These are phyloP conservation scores for Drosophila funebris DNA, from an alignment of 1,140 invertebrate genomes.

Conservation along the genomic window DNA sequence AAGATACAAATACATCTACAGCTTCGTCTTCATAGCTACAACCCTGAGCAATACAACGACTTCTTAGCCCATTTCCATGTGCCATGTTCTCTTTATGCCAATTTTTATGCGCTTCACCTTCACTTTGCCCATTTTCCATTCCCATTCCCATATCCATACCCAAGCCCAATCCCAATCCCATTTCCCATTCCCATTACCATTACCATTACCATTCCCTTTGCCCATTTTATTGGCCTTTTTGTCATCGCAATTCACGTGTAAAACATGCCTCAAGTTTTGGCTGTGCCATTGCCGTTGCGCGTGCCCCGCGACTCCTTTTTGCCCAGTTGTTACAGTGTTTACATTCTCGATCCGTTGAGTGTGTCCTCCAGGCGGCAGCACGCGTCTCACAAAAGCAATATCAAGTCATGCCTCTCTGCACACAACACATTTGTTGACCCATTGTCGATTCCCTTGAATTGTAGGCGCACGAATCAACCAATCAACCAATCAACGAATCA, in stretches of 20 bases:
- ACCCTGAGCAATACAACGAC: conserved; percentile 14
- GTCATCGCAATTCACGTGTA: conserved; percentile 72
- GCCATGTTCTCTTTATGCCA: conserved; percentile 53
- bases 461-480: conserved; percentile 1
- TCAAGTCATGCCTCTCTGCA: conserved; percentile 54
- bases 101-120: conserved; percentile 72
- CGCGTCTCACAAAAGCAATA: conserved; percentile 25
- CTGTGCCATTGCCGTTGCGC: neutral
- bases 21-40: conserved; percentile 8
- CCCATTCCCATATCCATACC: conserved; percentile 11
- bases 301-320: conserved; percentile 22
- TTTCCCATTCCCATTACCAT: conserved; percentile 16
- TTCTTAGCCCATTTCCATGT: conserved; percentile 33
- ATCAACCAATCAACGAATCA: neutral
- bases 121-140: conserved; percentile 40
- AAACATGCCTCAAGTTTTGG: conserved; percentile 56
- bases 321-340: conserved; percentile 35
- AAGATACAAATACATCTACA: conserved; percentile 1
- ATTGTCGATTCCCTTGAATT: conserved; percentile 48
- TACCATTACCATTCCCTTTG: conserved; percentile 16
- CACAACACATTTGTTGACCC: conserved; percentile 43
- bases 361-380: conserved; percentile 11
- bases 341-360: conserved; percentile 29
- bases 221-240: conserved; percentile 69
- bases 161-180: neutral